Base-by-base conservation (phyloP, 2,888 invertebrate species). In the Elegia similella region DNA sequence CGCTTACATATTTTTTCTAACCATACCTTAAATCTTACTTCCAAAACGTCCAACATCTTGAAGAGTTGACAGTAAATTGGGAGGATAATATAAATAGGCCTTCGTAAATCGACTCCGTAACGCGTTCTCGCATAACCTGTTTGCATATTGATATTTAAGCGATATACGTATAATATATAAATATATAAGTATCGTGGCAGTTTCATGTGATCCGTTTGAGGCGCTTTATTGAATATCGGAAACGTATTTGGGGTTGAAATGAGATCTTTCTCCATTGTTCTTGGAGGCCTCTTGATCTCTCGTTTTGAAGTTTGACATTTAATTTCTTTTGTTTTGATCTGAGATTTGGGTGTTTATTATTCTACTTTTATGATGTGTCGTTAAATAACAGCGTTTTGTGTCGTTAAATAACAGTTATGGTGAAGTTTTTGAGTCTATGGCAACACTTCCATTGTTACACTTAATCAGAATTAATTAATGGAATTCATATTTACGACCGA, bases 201-300 rank as follows among this genome's bases (percentile, higher is more conserved):
- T 73, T 77, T 75, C 75, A 74, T 78, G 74, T 78, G 76, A 84
- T 83, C 78, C 75, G 75, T 86, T 85, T 84, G 83, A 82, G 72
- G 72, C 73, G 75, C 81, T 83, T 84, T 87, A 87, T 88, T 87
- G 79, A 87, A 88, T 88, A 86, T 84, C 75, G 81, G 80, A 77
- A 86, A 84, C 80, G 82, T 82, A 86, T 86, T 84, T 82, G 78
- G 78, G 78, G 72, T 72, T 76, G 80, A 82, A 84, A 87, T 84
- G 78, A 82, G 82, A 85, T 86, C 76, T 76, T 67, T 71, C 70
- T 66, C 76, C 78, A 80, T 85, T 87, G 85, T 86, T 86, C 80
- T 77, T 76, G 72, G 59, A 15, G 60, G 67, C 72, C 74, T 56
- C 70, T 81, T 78, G 80, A 78, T 82, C 71, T 75, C 67, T 66